Percentiles rank a stretch among this genome's conserved stretches.
Conservation (phyloP, 2,113 vertebrate genomes). For the Trichomycterus rosablanca region DNA sequence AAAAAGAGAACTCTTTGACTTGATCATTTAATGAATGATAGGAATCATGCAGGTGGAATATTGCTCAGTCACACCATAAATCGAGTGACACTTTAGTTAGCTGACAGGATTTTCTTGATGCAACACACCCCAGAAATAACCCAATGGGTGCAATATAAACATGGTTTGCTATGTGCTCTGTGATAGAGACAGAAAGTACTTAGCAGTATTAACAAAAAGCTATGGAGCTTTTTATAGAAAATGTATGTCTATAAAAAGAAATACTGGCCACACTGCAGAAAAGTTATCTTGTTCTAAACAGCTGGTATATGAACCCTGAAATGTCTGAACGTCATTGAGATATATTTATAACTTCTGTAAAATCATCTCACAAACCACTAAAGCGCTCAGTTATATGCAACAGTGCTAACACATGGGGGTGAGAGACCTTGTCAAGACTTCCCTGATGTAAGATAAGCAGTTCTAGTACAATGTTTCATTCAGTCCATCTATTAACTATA, state of each 20-base stretch:
- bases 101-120: conserved; percentile 61
- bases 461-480: not conserved
- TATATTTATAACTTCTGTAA: not conserved
- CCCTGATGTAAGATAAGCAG: not conserved
- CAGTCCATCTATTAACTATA: not conserved
- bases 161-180: conserved; percentile 39
- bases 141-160: conserved; percentile 66
- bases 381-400: not conserved
- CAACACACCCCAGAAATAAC: conserved; percentile 51
- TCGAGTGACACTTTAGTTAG: conserved; percentile 73
- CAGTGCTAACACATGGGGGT: not conserved
- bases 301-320: not conserved
- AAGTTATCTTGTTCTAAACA: not conserved
- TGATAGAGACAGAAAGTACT: conserved; percentile 14
- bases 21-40: conserved; percentile 19
- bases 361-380: not conserved
- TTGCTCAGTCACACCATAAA: conserved; percentile 66
- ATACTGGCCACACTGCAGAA: not conserved
- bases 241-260: not conserved
- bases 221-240: not conserved
- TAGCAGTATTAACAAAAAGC: conserved; percentile 24
- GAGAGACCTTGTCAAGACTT: not conserved
- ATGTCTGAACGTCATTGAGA: not conserved
- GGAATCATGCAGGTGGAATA: conserved; percentile 63
- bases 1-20: conserved; percentile 14